These are phyloP conservation scores for Aspiorhynchus laticeps DNA, from an alignment of 2,113 vertebrate genomes.

Conservation along the genomic window DNA sequence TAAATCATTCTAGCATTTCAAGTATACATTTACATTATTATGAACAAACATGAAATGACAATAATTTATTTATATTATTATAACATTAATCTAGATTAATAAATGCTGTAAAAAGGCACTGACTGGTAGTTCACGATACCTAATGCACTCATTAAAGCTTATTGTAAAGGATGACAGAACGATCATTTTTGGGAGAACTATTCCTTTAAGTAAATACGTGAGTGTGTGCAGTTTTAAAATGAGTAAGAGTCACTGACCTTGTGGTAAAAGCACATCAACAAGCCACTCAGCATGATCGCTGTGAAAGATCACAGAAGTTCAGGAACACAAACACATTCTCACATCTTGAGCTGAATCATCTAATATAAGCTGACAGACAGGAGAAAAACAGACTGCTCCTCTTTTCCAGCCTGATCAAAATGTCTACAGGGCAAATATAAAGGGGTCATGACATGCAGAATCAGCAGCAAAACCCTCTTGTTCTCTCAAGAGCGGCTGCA, in stretches of 20 bases:
- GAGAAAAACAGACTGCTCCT: background rate
- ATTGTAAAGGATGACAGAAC: background rate
- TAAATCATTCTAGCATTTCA: background rate
- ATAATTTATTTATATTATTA: background rate
- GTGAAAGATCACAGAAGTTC: slow-evolving; percentile 53
- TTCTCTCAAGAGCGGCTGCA: background rate
- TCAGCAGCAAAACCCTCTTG: background rate
- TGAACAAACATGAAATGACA: background rate
- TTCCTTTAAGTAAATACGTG: background rate
- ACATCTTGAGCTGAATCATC: background rate
- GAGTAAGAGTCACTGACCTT: slow-evolving; percentile 82
- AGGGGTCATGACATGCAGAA: background rate
- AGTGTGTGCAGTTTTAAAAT: background rate
- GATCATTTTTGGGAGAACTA: background rate
- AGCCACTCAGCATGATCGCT: slow-evolving; percentile 98
- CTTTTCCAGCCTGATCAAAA: background rate
- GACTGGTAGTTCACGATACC: no score
- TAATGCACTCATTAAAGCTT: background rate
- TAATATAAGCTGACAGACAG: background rate
- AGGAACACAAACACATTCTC: slow-evolving; percentile 19
- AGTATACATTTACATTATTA: background rate
- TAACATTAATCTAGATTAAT: background rate
- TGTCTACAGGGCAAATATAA: background rate
- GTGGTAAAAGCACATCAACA: slow-evolving; percentile 96
- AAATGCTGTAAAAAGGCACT: background rate